Evolutionary conservation across 2,888 invertebrate genomes (phyloP), one percentile per base, ranked within the genome.

Genomic region (Copidosoma aretas): DNA sequence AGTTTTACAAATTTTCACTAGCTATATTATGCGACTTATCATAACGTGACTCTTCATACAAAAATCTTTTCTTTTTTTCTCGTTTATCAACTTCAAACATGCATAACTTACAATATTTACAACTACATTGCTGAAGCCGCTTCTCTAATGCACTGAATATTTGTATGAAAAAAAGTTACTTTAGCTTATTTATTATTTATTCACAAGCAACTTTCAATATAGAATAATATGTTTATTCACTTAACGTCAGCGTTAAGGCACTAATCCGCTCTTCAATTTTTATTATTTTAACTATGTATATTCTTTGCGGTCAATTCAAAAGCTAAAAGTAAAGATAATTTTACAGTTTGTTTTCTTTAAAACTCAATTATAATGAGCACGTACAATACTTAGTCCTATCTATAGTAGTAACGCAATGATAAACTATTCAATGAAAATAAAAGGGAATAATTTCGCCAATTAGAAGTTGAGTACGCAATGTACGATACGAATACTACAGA

Each of bases 241-340:
- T 77, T 77, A 46, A 8, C 43, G 43, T 46, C 77, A 80, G 76
- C 80, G 77, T 77, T 79, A 82, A 82, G 82, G 82, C 82, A 81
- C 82, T 81, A 79, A 76, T 74, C 73, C 73, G 75, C 72, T 75
- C 12, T 46, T 46, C 43, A 46, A 1, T 46, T 46, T 46, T 15
- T 46, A 46, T 46, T 15, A 8, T 3, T 46, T 77, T 74, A 71
- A 70, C 71, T 67, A 70, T 70, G 59, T 64, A n/a, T 64, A 73
- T 71, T 67, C 64, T 73, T 69, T 67, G 64, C 70, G 59, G 22
- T 70, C 19, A n/a, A 24, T 56, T 58, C 52, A 32, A 52, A 52
- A 58, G 46, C 19, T 5, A 49, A 60, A 19, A 56, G 49, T 51
- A 60, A 68, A 63, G 39, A 63, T 53, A 25, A 52, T 51, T 25